A percentile compares a stretch with the other conserved stretches of the same genome.
Evolutionary conservation across 2,888 invertebrate species (phyloP).

Genomic region (Phaonia tiefii): DNA sequence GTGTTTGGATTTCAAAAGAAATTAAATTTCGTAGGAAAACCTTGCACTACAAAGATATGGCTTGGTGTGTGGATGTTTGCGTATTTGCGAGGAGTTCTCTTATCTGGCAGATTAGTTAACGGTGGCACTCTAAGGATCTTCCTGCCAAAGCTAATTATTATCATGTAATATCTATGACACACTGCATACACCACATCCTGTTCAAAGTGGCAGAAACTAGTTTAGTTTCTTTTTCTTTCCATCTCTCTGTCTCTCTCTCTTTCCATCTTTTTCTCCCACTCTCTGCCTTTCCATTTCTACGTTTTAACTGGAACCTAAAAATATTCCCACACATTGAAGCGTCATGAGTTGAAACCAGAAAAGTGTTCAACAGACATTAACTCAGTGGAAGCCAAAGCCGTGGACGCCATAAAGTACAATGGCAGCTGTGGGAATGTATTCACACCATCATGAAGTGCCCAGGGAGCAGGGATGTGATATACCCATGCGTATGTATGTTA

Average conservation of each 20-base stretch:
- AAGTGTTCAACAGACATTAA: neutral
- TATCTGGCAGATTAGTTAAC: too few relatives aligned
- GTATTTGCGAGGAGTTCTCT: too few relatives aligned
- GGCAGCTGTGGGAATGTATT: conserved; percentile 13
- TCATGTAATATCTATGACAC: neutral
- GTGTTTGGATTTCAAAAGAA: too few relatives aligned
- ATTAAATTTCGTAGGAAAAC: too few relatives aligned
- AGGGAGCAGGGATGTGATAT: conserved; percentile 29
- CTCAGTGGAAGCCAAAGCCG: neutral
- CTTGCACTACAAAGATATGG: too few relatives aligned
- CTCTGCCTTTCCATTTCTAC: too few relatives aligned
- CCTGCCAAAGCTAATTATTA: neutral
- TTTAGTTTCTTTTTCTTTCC: neutral
- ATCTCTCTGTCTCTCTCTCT: neutral
- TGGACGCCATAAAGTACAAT: neutral
- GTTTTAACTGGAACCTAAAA: too few relatives aligned
- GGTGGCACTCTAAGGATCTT: too few relatives aligned
- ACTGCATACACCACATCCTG: neutral
- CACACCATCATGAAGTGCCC: neutral
- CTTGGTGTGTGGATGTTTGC: too few relatives aligned
- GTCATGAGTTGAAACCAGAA: too few relatives aligned
- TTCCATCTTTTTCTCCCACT: neutral
- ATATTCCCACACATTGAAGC: too few relatives aligned
- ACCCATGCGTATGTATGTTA: neutral
- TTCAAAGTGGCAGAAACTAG: conserved; percentile 8